Evolutionary conservation across 2,113 vertebrate species (phyloP), one percentile per base, ranked within the genome.

Genomic region (Eurystomus gularis): DNA sequence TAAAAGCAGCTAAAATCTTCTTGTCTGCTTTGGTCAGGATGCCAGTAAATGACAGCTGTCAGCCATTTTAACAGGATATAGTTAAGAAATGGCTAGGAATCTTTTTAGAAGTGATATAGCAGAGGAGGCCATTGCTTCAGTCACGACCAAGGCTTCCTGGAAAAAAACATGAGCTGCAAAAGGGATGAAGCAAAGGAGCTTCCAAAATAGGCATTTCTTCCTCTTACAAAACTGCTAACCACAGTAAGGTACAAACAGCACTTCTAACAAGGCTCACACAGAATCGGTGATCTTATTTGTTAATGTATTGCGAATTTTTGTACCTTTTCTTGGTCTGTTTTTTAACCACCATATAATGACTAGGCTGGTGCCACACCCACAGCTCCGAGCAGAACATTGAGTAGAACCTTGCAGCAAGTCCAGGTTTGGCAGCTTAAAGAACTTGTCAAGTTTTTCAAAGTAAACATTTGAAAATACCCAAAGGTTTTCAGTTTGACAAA

Each of bases 1-100:
- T 88, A 94, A 90, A 95, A 96, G 76, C 49, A 86, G 77, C 39
- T 87, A 82, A 90, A 92, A 88, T 55, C 49, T 78, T 77, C 66
- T 71, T 58, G 54, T 52, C 48, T 81, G 71, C 64, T 93, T 82
- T 62, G 49, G 49, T 90, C 72, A 90, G 37, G 31, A 60, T 84
- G 64, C 61, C 82, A 86, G 42, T 55, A 82, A 94, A 81, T 75
- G 71, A 86, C 61, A 92, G 39, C 55, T 90, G 76, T 48, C 79
- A 84, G 46, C 35, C 61, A 78, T 64, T 92, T 88, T 55, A 90
- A 60, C 23, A 51, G 26, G 18, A 10, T 62, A 75, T n/a, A 5
- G 1, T 64, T 75, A 79, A 92, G 61, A 70, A 90, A 71, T 24
- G 84, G 75, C 29, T 33, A 64, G 29, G 26, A 75, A 78, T 62